These are phyloP conservation scores for Chloromyia formosa DNA, from an alignment of 2,888 invertebrate genomes.

Conservation along the genomic window DNA sequence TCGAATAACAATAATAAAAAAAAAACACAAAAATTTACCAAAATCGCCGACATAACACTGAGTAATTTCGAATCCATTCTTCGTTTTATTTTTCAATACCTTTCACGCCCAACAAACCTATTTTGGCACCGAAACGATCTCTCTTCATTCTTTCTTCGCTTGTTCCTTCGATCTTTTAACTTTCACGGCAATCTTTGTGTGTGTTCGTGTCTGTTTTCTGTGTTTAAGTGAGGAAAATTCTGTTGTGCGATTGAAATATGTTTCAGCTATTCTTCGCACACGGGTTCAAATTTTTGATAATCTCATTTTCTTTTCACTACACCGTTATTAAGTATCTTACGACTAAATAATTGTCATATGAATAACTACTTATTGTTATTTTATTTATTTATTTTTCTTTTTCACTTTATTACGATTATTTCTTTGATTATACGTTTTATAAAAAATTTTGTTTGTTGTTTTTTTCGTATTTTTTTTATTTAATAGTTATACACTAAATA, in stretches of 20 bases:
- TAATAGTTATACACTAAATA: too few species aligned
- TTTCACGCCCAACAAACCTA: too few species aligned
- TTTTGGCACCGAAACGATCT: not conserved
- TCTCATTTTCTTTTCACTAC: not conserved
- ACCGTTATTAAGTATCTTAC: not conserved
- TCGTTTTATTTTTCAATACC: too few species aligned
- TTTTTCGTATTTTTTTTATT: not conserved
- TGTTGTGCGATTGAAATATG: too few species aligned
- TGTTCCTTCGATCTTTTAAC: not conserved
- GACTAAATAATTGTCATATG: slow-evolving; percentile 25
- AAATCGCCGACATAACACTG: too few species aligned
- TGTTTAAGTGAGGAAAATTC: too few species aligned
- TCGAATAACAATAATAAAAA: too few species aligned
- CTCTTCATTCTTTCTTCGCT: not conserved
- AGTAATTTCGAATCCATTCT: too few species aligned
- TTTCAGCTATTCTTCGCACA: not conserved
- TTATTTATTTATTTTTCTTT: not conserved
- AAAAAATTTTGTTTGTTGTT: slow-evolving; percentile 24
- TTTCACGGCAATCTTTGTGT: not conserved
- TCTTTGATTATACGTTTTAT: slow-evolving; percentile 27
- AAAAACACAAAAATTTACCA: too few species aligned
- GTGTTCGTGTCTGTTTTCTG: too few species aligned
- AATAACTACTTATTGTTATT: slow-evolving; percentile 26
- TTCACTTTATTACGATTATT: slow-evolving; percentile 11
- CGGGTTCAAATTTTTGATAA: not conserved